phyloP scores from a whole-genome alignment of 1,140 invertebrate genomes.

The Achroia grisella region DNA sequence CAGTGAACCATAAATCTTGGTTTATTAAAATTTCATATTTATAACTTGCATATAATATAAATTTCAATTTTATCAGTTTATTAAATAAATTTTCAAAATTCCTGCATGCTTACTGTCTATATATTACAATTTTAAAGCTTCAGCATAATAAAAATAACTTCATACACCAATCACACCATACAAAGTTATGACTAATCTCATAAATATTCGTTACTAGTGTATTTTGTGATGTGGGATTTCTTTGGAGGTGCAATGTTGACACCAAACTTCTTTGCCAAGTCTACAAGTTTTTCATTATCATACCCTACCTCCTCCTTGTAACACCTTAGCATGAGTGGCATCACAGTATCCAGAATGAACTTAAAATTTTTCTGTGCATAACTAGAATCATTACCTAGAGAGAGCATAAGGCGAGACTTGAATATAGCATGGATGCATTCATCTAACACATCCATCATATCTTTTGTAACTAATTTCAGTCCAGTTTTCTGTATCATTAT shows the following conservation, averaged over 20 bases:
- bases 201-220: conserved; percentile 73
- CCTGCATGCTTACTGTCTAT: conserved; percentile 65
- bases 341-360: conserved; percentile 66
- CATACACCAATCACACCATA: conserved; percentile 33
- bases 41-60: conserved; percentile 70
- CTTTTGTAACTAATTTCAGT: conserved; percentile 64
- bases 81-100: conserved; percentile 70
- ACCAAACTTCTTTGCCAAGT: conserved; percentile 66
- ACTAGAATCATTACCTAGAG: conserved; percentile 57
- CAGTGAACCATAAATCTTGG: conserved; percentile 42
- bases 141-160: conserved; percentile 67
- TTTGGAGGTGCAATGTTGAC: conserved; percentile 56
- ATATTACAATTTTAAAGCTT: conserved; percentile 70
- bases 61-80: conserved; percentile 68
- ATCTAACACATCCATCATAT: conserved; percentile 69
- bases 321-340: conserved; percentile 63
- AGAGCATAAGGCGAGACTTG: conserved; percentile 57
- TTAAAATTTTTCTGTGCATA: conserved; percentile 70
- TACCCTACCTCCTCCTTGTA: conserved; percentile 68
- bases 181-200: conserved; percentile 49
- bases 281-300: conserved; percentile 66
- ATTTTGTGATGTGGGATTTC: conserved; percentile 70
- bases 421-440: conserved; percentile 67
- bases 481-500: conserved; percentile 67
- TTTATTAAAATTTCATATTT: conserved; percentile 69